Conservation (phyloP, 2,797 vertebrate species). For the Enteromius viviparus region DNA sequence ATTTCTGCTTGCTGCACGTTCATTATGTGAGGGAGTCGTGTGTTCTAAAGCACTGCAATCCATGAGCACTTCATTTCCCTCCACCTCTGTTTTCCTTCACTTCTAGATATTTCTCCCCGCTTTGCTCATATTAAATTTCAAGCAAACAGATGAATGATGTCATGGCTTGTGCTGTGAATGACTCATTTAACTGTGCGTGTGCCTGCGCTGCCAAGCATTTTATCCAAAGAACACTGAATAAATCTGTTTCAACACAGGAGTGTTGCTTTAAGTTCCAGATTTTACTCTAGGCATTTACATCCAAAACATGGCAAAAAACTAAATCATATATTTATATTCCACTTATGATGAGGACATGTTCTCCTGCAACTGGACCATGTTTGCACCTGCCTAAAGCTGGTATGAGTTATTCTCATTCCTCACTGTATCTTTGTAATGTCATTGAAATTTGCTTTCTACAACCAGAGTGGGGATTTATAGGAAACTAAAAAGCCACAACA, state of each 20-base stretch:
- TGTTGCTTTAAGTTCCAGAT: background rate
- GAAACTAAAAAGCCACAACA: background rate
- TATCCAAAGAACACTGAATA: background rate
- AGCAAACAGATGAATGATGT: conserved; percentile 31
- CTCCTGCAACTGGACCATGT: background rate
- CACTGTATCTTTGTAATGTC: background rate
- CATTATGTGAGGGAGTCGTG: conserved; percentile 24
- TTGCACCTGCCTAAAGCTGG: background rate
- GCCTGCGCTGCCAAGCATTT: background rate
- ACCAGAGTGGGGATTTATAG: background rate
- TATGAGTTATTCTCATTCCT: background rate
- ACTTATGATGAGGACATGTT: background rate
- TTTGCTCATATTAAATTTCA: conserved; percentile 38
- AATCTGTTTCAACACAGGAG: no score
- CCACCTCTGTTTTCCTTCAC: background rate
- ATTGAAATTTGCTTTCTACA: background rate
- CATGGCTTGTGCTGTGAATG: conserved; percentile 32
- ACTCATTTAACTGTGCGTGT: conserved; percentile 22
- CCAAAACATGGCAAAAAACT: background rate
- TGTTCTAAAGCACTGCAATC: conserved; percentile 19
- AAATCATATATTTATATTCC: background rate
- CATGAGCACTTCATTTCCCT: background rate
- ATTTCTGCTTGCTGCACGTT: conserved; percentile 33
- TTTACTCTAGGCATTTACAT: background rate
- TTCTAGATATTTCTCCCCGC: conserved; percentile 1